Base-by-base conservation (phyloP, 2,797 vertebrate genomes). In the Lepus townsendii region DNA sequence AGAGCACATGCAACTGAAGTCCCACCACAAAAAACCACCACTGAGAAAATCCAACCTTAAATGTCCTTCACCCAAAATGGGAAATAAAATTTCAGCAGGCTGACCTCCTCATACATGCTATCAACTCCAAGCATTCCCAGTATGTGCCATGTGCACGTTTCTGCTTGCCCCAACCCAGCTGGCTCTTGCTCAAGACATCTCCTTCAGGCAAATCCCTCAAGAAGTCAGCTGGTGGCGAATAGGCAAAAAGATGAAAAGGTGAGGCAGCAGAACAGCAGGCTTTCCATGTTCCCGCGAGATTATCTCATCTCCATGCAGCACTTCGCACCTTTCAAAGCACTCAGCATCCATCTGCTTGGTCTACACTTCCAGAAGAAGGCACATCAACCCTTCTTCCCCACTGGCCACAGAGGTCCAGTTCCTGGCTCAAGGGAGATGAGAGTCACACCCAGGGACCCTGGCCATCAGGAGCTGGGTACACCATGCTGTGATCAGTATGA, bases 281-380 rank as follows among this genome's bases (percentile, higher is more conserved):
- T 89, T 16, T 20, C 52, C 3, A 20, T 32, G n/a, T 2, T 73
- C 54, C 14, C 10, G 62, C 35, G 38, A 17, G 2, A 7, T 11
- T 7, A 26, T 14, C 20, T 47, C 1, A 54, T 6, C 5, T 2
- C 10, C 0, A 0, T 5, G 17, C 7, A 35, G 50, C 1, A 0
- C 19, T 13, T 42, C 52, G 24, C 0, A 19, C 6, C 76, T 71
- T 6, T 32, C 93, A 91, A 84, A 90, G 78, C 14, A 71, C 52
- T 7, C 5, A 57, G 47, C 54, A 62, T 13, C 20, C 24, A 17
- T 73, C 52, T 42, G n/a, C 27, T 26, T n/a, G 42, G 30, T n/a
- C 27, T 66, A 16, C 10, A 52, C 20, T 30, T 52, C 30, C 32
- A 35, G n/a, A 85, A 30, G 47, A 54, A 68, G n/a, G 6, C 1